phyloP scores from a whole-genome alignment of 2,797 vertebrate genomes.

The Mormyrops attenuatus region DNA sequence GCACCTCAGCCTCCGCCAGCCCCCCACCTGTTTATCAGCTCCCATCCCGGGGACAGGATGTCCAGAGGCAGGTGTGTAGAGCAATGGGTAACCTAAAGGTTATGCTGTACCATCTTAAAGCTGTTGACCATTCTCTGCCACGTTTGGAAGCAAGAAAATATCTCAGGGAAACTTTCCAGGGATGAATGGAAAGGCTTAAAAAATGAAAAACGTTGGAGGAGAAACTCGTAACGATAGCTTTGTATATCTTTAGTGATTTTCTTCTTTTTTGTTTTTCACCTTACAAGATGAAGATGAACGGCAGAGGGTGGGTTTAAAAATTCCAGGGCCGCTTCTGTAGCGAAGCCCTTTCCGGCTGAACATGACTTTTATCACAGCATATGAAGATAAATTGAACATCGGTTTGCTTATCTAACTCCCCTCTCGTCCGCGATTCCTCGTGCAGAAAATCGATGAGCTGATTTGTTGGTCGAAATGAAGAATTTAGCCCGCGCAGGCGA shows the following conservation, averaged over 20 bases:
- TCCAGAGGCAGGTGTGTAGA: not conserved
- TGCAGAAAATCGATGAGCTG: conserved; percentile 17
- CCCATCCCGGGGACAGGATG: not conserved
- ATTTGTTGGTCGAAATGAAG: conserved; percentile 13
- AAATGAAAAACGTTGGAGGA: not conserved
- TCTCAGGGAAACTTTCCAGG: conserved; percentile 3
- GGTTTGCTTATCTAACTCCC: conserved; percentile 17
- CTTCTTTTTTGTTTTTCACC: not conserved
- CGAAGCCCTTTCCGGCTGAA: not conserved
- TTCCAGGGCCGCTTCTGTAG: not conserved
- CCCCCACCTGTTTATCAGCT: not conserved
- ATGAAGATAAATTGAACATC: conserved; percentile 27
- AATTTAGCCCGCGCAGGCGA: conserved; percentile 7
- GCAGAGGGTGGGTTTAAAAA: not conserved
- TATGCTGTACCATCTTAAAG: not conserved
- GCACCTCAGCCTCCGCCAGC: not conserved
- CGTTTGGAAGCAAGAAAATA: not conserved
- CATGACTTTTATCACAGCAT: conserved; percentile 22
- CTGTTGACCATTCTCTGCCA: not conserved
- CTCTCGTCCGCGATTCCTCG: conserved; percentile 7
- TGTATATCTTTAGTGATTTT: not conserved
- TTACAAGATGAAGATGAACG: conserved; percentile 11
- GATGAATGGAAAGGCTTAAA: not conserved
- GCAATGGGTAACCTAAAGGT: not conserved
- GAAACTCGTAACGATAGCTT: not conserved